These are phyloP conservation scores for Proterorhinus semilunaris DNA, from an alignment of 2,113 vertebrate species.

Conservation along the genomic window DNA sequence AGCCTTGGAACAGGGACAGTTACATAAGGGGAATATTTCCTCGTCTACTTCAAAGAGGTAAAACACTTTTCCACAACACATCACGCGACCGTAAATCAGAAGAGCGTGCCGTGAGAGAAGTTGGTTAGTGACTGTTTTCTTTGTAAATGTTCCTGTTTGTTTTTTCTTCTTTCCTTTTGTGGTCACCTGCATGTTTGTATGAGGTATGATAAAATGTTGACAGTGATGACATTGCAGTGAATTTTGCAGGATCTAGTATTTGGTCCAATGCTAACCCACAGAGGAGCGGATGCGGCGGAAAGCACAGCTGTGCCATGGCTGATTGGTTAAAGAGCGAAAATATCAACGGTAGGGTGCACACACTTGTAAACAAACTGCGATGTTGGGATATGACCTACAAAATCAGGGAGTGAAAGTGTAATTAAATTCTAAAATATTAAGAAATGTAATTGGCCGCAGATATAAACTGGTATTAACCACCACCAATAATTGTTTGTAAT, in stretches of 20 bases:
- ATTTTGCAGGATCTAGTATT: conserved; percentile 42
- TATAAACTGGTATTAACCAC: too few relatives aligned
- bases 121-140: conserved; percentile 18
- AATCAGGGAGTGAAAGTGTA: not conserved
- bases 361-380: conserved; percentile 4
- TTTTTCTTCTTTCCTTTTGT: conserved; percentile 19
- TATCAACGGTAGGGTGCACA: not conserved
- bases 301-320: conserved; percentile 60
- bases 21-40: conserved; percentile 73
- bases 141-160: conserved; percentile 11
- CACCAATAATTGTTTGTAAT: not conserved
- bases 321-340: conserved; percentile 38
- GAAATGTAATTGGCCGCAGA: not conserved
- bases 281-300: conserved; percentile 47
- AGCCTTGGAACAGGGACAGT: conserved; percentile 61
- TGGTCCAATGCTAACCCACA: conserved; percentile 52
- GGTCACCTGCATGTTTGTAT: conserved; percentile 7
- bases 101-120: conserved; percentile 17
- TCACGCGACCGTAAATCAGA: conserved; percentile 46
- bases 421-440: not conserved
- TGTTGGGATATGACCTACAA: not conserved
- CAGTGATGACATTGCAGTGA: conserved; percentile 54
- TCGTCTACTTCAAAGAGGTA: conserved; percentile 61
- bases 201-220: conserved; percentile 31
- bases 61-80: conserved; percentile 55